Percentiles rank a stretch among this genome's conserved stretches.
These are phyloP conservation scores for Papilio demoleus DNA, from an alignment of 2,888 invertebrate species.

Conservation along the genomic window DNA sequence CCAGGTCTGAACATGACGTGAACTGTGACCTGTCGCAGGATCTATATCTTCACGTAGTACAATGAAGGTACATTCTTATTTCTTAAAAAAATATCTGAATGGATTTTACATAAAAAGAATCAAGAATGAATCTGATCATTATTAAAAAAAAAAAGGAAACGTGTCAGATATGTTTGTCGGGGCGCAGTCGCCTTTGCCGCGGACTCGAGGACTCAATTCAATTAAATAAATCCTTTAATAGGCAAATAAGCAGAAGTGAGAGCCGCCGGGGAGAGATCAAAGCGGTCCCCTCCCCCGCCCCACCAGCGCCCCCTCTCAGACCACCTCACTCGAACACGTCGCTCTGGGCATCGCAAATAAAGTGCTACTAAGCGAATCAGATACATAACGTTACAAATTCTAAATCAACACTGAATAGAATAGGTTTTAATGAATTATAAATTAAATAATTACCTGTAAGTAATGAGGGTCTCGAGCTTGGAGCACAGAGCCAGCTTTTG, in stretches of 20 bases:
- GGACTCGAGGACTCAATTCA: constrained; percentile 56
- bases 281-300: constrained; percentile 43
- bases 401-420: background rate
- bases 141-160: constrained; percentile 14
- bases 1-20: no score
- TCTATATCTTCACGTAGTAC: no score
- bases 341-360: background rate
- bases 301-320: constrained; percentile 42
- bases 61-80: no score
- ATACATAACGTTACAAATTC: background rate
- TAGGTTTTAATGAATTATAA: background rate
- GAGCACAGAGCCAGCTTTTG: no score
- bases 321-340: background rate
- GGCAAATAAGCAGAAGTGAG: constrained; percentile 66
- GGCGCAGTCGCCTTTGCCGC: constrained; percentile 46
- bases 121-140: background rate
- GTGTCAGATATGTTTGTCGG: constrained; percentile 32
- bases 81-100: no score
- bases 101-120: background rate
- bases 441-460: no score
- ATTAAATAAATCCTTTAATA: constrained; percentile 64
- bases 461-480: no score
- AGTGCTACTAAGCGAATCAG: background rate
- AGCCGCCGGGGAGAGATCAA: constrained; percentile 44
- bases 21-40: background rate